These are phyloP conservation scores for Seriola aureovittata DNA, from an alignment of 2,113 vertebrate genomes.

Conservation along the genomic window DNA sequence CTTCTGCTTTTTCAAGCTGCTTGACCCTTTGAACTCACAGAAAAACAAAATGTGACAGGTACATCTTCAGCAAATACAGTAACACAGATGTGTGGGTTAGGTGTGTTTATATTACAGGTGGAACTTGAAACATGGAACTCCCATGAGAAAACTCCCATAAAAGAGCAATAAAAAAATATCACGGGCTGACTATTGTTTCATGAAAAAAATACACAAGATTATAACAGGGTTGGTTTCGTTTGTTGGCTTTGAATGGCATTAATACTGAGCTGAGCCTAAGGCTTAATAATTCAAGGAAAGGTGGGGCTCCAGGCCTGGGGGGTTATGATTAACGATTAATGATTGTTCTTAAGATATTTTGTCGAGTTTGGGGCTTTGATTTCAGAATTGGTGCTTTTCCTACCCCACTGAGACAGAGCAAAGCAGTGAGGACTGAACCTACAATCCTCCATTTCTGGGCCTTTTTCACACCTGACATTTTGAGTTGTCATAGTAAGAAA, in stretches of 20 bases:
- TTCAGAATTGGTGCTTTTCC: not conserved
- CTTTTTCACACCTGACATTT: not conserved
- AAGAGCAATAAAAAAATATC: constrained; percentile 38
- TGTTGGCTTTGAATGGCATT: not conserved
- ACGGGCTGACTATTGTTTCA: not conserved
- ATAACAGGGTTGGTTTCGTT: constrained; percentile 12
- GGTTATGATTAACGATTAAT: not conserved
- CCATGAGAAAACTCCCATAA: constrained; percentile 27
- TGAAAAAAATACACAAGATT: constrained; percentile 25
- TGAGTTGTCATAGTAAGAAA: not conserved
- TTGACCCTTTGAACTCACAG: not conserved
- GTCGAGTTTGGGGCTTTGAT: constrained; percentile 2
- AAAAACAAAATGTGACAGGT: not conserved
- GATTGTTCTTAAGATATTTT: not conserved
- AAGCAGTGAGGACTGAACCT: not conserved
- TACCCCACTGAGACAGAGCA: not conserved
- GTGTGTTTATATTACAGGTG: constrained; percentile 17
- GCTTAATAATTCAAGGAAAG: not conserved
- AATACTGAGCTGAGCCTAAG: constrained; percentile 1
- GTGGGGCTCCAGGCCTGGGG: not conserved
- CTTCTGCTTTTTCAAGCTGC: not conserved
- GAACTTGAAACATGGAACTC: constrained; percentile 29
- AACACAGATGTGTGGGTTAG: not conserved
- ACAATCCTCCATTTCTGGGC: no score
- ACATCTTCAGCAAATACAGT: constrained; percentile 1